These are phyloP conservation scores for Tuta absoluta DNA, from an alignment of 2,888 invertebrate species.

Conservation along the genomic window DNA sequence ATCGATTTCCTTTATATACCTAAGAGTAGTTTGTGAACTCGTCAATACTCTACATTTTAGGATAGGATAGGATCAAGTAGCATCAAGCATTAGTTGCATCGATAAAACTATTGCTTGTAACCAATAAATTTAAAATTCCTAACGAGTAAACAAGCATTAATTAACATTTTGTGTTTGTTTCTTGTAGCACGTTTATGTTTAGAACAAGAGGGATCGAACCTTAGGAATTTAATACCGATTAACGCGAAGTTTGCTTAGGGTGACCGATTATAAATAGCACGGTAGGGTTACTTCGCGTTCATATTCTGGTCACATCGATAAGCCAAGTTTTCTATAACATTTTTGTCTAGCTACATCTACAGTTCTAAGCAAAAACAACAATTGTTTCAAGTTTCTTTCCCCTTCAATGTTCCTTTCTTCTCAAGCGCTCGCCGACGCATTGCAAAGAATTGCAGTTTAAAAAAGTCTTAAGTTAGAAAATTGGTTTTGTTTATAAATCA, in stretches of 20 bases:
- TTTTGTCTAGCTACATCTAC: not conserved
- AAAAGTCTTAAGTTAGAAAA: no score
- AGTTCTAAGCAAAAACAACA: conserved; percentile 2
- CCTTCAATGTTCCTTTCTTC: not conserved
- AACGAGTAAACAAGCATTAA: conserved; percentile 1
- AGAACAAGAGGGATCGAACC: conserved; percentile 10
- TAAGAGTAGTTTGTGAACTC: no score
- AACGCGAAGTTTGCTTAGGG: conserved; percentile 13
- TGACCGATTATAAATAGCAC: conserved; percentile 21
- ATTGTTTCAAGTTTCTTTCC: not conserved
- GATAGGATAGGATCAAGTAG: no score
- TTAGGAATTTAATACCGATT: conserved; percentile 9
- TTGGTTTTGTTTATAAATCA: no score
- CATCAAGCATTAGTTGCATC: not conserved
- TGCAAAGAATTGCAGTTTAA: not conserved
- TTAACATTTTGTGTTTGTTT: conserved; percentile 3
- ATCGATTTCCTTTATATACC: no score
- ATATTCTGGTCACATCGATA: conserved; percentile 14
- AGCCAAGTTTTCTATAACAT: conserved; percentile 13
- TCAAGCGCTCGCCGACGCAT: not conserved
- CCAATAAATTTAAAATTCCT: not conserved
- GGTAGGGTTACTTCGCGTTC: conserved; percentile 2
- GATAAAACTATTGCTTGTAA: not conserved
- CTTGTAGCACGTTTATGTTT: not conserved
- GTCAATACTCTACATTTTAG: no score